Evolutionary conservation across 2,113 vertebrate genomes (phyloP).

Genomic region (Gorsachius goisagi): DNA sequence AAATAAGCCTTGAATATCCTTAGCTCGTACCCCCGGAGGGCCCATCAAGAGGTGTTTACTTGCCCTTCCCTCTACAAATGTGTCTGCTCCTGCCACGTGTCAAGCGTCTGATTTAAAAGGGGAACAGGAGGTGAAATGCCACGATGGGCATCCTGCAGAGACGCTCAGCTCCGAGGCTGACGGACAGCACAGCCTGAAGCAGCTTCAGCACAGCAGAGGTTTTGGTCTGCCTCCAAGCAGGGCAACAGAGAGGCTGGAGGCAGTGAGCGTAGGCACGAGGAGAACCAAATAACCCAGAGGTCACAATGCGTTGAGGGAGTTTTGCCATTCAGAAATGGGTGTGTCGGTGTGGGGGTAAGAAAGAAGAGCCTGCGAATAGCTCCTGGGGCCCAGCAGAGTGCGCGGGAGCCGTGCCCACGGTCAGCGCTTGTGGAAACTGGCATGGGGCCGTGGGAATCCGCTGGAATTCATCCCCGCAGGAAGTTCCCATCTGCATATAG

Average conservation of each 20-base stretch:
- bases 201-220: not conserved
- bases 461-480: not conserved
- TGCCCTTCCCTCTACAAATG: not conserved
- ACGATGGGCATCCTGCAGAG: not conserved
- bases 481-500: not conserved
- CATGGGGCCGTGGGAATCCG: not conserved
- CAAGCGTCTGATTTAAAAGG: not conserved
- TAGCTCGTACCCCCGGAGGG: not conserved
- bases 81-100: not conserved
- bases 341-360: not conserved
- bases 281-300: not conserved
- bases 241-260: not conserved
- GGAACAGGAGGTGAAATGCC: not conserved
- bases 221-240: not conserved
- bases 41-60: not conserved
- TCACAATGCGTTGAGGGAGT: rapidly evolving
- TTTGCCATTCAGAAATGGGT: not conserved
- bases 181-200: not conserved
- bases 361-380: not conserved
- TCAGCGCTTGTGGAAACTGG: not conserved
- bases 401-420: rapidly evolving
- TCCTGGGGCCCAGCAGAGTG: not conserved
- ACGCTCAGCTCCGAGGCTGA: not conserved
- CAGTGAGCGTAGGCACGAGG: not conserved
- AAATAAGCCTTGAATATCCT: not conserved